Conservation (phyloP, 1,140 invertebrate genomes). For the Wiebesia pumilae region DNA sequence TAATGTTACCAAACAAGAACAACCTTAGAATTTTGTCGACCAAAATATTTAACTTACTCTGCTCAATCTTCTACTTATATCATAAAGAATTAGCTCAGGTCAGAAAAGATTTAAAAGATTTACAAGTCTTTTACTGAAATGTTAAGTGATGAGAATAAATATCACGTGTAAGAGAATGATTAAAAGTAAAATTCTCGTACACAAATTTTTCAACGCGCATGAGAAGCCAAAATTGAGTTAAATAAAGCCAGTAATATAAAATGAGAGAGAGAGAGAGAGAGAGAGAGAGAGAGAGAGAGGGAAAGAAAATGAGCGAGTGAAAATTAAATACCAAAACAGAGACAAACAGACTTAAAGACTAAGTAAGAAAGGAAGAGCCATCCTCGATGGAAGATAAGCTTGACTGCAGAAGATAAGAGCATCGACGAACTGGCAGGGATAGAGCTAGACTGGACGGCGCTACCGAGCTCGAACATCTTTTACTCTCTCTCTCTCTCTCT, state of each 20-base stretch:
- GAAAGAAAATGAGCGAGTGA: constrained; percentile 18
- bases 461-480: constrained; percentile 49
- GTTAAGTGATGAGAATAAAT: constrained; percentile 34
- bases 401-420: constrained; percentile 50
- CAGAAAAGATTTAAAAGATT: background rate
- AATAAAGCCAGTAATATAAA: background rate
- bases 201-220: background rate
- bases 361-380: constrained; percentile 36
- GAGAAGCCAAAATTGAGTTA: background rate
- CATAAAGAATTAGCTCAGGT: background rate
- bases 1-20: background rate
- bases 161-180: constrained; percentile 26
- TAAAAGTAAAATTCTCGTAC: background rate
- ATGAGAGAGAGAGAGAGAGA: background rate
- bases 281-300: constrained; percentile 47
- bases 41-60: background rate
- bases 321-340: background rate
- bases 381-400: constrained; percentile 53
- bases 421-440: background rate
- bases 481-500: constrained; percentile 54
- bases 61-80: background rate
- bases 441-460: constrained; percentile 73
- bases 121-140: constrained; percentile 19
- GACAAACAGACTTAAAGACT: constrained; percentile 20
- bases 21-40: background rate